Evolutionary conservation across 2,113 vertebrate species (phyloP).

Genomic region (Centropus bengalensis): DNA sequence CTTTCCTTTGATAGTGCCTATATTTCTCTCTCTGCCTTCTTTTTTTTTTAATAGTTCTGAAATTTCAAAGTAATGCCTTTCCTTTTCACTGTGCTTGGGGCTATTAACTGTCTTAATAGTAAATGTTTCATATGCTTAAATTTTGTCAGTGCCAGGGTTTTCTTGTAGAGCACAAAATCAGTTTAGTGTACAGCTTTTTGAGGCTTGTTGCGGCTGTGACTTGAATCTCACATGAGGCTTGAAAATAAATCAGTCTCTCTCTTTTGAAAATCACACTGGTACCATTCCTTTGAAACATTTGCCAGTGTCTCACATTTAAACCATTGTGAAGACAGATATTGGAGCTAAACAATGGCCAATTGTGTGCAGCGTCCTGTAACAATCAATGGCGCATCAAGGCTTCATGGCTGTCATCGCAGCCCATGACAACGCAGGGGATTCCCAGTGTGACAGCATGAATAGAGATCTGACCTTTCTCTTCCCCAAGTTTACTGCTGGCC

Average conservation of each 20-base stretch:
- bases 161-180: conserved; percentile 38
- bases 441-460: conserved; percentile 51
- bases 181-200: conserved; percentile 41
- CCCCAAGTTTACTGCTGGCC: not conserved
- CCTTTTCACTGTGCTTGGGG: conserved; percentile 39
- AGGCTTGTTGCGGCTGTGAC: conserved; percentile 47
- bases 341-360: conserved; percentile 55
- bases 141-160: conserved; percentile 33
- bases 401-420: conserved; percentile 39
- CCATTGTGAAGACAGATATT: conserved; percentile 42
- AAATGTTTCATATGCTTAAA: conserved; percentile 17
- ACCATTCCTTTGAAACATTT: conserved; percentile 30
- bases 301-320: conserved; percentile 35
- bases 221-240: conserved; percentile 26
- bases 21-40: conserved; percentile 16
- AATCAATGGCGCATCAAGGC: conserved; percentile 30
- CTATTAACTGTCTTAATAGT: conserved; percentile 56
- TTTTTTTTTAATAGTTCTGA: conserved; percentile 13
- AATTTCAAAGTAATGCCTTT: conserved; percentile 50
- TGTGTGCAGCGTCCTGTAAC: conserved; percentile 22
- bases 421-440: conserved; percentile 24
- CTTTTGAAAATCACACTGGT: conserved; percentile 13
- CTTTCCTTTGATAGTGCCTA: conserved; percentile 38
- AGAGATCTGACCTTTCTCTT: not conserved
- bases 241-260: conserved; percentile 33